These are phyloP conservation scores for Drosophila koepferae DNA, from an alignment of 2,888 invertebrate species.

Conservation along the genomic window DNA sequence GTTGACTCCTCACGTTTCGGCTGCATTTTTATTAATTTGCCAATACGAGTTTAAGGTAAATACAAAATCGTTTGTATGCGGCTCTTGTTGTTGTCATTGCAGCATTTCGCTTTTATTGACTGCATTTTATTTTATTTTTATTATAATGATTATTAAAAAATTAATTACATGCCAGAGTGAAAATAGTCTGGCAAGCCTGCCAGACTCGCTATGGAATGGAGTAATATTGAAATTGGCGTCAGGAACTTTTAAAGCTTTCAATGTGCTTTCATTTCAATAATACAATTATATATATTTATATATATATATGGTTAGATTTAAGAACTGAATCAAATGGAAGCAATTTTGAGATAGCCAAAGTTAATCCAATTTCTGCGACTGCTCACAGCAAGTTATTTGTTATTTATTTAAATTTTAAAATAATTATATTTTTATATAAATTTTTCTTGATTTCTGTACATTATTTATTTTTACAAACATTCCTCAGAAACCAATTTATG, in stretches of 20 bases:
- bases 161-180: slow-evolving; percentile 70
- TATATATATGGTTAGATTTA: too few relatives aligned
- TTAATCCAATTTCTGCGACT: too few relatives aligned
- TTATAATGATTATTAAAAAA: slow-evolving; percentile 70
- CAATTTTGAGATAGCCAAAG: too few relatives aligned
- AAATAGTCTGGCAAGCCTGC: background rate
- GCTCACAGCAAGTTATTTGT: too few relatives aligned
- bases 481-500: slow-evolving; percentile 28
- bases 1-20: background rate
- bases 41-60: slow-evolving; percentile 2
- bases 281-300: background rate
- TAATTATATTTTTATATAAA: too few relatives aligned
- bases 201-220: background rate
- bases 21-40: background rate
- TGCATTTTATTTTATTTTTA: slow-evolving; percentile 58
- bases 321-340: too few relatives aligned
- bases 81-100: background rate
- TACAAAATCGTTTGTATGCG: slow-evolving; percentile 3
- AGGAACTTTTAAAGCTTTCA: background rate
- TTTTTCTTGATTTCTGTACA: too few relatives aligned
- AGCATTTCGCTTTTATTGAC: slow-evolving; percentile 51
- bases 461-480: slow-evolving; percentile 18
- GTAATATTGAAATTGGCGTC: background rate
- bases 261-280: background rate
- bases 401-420: too few relatives aligned